Evolutionary conservation across 2,888 invertebrate genomes (phyloP), one percentile per base, ranked within the genome.

Genomic region (Pyrgus malvae): DNA sequence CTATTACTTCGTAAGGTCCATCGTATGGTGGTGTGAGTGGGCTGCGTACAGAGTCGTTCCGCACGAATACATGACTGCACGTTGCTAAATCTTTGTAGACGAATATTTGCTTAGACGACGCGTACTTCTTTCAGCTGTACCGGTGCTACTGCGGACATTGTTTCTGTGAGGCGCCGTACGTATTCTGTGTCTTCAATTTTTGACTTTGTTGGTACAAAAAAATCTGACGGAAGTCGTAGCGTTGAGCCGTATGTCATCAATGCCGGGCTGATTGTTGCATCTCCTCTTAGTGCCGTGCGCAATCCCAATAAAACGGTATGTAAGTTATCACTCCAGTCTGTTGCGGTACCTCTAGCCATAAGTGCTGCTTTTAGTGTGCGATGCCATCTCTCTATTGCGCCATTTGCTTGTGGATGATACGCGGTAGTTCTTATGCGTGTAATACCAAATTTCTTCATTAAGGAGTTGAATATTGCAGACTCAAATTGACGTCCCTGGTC

Each of bases 401-500:
- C 51, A 37, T 55, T 55, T 1, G 48, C 33, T 17, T 23, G 23
- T 3, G 55, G 38, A 16, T 57, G 54, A 14, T 55, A 58, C 1
- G 51, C 31, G 1, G 51, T 58, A 7, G 55, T 58, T 4, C 44
- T 42, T 1, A 12, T 42, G 2, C 27, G 7, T 8, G 1, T 7
- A 8, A 3, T n/a, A n/a, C n/a, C n/a, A n/a, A n/a, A n/a, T n/a
- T n/a, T n/a, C n/a, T n/a, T n/a, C n/a, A n/a, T n/a, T n/a, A n/a
- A n/a, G n/a, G n/a, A n/a, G n/a, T 25, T 23, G 14, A 58, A 58
- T 1, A 58, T 8, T 0, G 31, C n/a, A 7, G 55, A 35, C 16
- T 61, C 58, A 1, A 63, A 56, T 33, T 56, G 45, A n/a, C 50
- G 8, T 25, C 63, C 56, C 56, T 63, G 63, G 16, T 56, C 60